Conservation (phyloP, 2,797 vertebrate species). For the Gephyroberyx darwinii region DNA sequence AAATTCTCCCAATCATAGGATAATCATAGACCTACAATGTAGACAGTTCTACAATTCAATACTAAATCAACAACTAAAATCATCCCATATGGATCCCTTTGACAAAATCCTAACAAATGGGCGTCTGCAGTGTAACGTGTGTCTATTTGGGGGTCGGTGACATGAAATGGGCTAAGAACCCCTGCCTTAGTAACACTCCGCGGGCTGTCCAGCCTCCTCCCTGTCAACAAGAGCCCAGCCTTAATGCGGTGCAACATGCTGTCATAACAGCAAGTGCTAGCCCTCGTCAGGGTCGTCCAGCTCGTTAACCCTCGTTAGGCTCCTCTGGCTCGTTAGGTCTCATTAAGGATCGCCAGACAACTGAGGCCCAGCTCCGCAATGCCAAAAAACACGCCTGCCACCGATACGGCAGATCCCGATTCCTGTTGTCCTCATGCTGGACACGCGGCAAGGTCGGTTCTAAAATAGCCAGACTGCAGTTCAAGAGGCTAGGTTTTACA, state of each 20-base stretch:
- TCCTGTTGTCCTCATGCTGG: neutral
- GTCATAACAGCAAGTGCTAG: conserved; percentile 41
- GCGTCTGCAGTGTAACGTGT: too few species aligned
- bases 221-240: neutral
- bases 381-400: too few species aligned
- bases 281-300: conserved; percentile 39
- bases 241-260: conserved; percentile 35
- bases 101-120: too few species aligned
- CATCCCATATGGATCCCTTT: too few species aligned
- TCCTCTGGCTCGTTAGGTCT: conserved; percentile 44
- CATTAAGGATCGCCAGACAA: conserved; percentile 29
- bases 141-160: too few species aligned
- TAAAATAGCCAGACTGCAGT: too few species aligned
- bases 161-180: neutral
- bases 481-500: too few species aligned
- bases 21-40: too few species aligned
- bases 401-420: conserved; percentile 6
- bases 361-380: too few species aligned
- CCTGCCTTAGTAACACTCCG: neutral
- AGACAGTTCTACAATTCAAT: too few species aligned
- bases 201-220: neutral
- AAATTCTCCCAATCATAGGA: too few species aligned
- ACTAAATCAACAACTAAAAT: too few species aligned
- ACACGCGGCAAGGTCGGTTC: neutral
- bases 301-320: conserved; percentile 58